Base-by-base conservation (phyloP, 2,797 vertebrate genomes). In the Tokudaia tokunoshimensis region DNA sequence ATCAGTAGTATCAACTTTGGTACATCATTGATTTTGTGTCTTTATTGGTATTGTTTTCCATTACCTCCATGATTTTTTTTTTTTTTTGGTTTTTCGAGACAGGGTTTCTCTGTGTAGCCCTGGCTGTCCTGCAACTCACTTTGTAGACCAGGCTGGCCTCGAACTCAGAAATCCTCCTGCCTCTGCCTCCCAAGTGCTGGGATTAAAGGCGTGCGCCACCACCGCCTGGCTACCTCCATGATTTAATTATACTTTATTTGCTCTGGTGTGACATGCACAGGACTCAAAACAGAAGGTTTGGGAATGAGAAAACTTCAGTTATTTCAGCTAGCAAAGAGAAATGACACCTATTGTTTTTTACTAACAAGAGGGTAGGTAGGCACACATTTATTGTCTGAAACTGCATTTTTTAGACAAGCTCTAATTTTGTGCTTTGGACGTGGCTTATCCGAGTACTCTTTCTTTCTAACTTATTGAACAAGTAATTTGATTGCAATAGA, bases 301-400 rank as follows among this genome's bases (percentile, higher is more conserved):
- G 31, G 2, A 94, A 4, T 86, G 84, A 70, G 80, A 88, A 65
- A 81, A 41, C 89, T 93, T 82, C 20, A 34, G 74, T 86, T 94
- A 50, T 89, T 63, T 29, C 0, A 94, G 31, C 37, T 90, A 31
- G 15, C 44, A 91, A 52, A 50, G 37, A 80, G 14, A 84, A 80
- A 37, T 85, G 20, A 57, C 52, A 41, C n/a, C 9, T 20, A 1
- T 92, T 82, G 17, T 85, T 44, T 83, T 13, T 81, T 55, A 86
- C 10, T 90, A 22, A 57, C 37, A 59, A 88, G 15, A 78, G 34
- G 41, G 7, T 61, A 50, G 86, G 61, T 93, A 75, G 78, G 61
- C 90, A 87, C 26, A 63, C 75, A n/a, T 79, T 81, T 4, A 37
- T 89, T 95, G 95, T 93, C 34, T 95, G n/a, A 93, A 90, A 63